Evolutionary conservation across 2,797 vertebrate genomes (phyloP).

Genomic region (Eulemur albifrons): DNA sequence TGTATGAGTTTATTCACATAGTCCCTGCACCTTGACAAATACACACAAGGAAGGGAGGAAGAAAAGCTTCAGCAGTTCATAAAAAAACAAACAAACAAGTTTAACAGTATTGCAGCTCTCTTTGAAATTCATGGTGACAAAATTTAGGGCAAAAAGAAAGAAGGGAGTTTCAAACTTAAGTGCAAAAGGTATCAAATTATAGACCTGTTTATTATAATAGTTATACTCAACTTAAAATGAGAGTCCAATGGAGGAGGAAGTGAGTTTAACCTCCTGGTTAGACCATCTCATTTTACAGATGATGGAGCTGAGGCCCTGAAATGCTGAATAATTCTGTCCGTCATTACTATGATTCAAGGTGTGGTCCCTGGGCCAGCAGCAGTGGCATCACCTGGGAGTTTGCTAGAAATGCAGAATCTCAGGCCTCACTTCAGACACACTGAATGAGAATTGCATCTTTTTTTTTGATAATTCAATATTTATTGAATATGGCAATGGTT

Average conservation of each 20-base stretch:
- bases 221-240: background rate
- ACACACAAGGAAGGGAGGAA: background rate
- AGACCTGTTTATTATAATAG: background rate
- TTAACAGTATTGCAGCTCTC: background rate
- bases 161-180: background rate
- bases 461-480: background rate
- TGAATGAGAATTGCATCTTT: background rate
- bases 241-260: background rate
- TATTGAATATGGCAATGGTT: background rate
- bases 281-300: background rate
- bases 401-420: background rate
- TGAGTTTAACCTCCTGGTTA: background rate
- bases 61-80: background rate
- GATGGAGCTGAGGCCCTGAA: background rate
- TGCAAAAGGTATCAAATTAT: background rate
- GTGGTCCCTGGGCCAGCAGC: background rate
- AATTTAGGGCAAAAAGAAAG: slow-evolving; percentile 2
- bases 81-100: background rate
- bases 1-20: background rate
- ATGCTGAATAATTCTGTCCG: background rate
- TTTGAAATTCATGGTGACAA: background rate
- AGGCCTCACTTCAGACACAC: too few relatives aligned
- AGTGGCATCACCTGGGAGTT: background rate
- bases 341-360: background rate
- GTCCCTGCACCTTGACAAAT: background rate